Evolutionary conservation across 2,797 vertebrate genomes (phyloP).

Genomic region (Sebastes diploproa): DNA sequence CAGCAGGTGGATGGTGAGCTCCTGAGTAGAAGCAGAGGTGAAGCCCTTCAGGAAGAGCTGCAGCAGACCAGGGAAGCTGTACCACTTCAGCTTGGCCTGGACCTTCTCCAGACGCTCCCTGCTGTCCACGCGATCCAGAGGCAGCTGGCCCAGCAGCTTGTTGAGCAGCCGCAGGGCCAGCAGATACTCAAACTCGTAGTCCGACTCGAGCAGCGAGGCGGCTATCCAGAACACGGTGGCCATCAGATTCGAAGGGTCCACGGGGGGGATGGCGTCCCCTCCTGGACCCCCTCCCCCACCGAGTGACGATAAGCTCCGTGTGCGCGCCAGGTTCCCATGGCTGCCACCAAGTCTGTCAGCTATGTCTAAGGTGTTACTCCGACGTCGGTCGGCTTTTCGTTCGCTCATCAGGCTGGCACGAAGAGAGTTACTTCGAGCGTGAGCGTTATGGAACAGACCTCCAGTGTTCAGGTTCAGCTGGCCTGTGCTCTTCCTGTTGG

Average conservation of each 20-base stretch:
- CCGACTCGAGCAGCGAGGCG: slow-evolving; percentile 93
- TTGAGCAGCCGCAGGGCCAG: slow-evolving; percentile 95
- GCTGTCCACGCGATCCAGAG: slow-evolving; percentile 93
- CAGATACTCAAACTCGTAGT: slow-evolving; percentile 99
- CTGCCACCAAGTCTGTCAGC: slow-evolving; percentile 90
- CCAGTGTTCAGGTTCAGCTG: slow-evolving; percentile 92
- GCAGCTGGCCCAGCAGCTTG: slow-evolving; percentile 94
- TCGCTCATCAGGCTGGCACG: slow-evolving; percentile 90
- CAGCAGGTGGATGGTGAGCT: slow-evolving; percentile 98
- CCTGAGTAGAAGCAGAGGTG: slow-evolving; percentile 95
- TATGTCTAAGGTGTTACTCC: slow-evolving; percentile 97
- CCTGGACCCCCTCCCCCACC: slow-evolving; percentile 79
- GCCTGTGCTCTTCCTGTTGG: slow-evolving; percentile 98
- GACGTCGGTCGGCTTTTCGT: slow-evolving; percentile 87
- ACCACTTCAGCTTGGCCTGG: slow-evolving; percentile 95
- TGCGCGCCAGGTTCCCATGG: slow-evolving; percentile 93
- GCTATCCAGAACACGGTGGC: slow-evolving; percentile 99
- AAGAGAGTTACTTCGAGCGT: slow-evolving; percentile 92
- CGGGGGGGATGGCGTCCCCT: slow-evolving; percentile 83
- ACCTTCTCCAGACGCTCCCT: slow-evolving; percentile 93
- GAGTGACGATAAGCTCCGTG: slow-evolving; percentile 94
- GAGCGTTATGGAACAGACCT: slow-evolving; percentile 81
- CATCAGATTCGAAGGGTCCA: slow-evolving; percentile 95
- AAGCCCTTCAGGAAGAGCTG: slow-evolving; percentile 99
- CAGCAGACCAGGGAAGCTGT: slow-evolving; percentile 95